phyloP scores from a whole-genome alignment of 2,113 vertebrate species.

The Oxyruncus cristatus region DNA sequence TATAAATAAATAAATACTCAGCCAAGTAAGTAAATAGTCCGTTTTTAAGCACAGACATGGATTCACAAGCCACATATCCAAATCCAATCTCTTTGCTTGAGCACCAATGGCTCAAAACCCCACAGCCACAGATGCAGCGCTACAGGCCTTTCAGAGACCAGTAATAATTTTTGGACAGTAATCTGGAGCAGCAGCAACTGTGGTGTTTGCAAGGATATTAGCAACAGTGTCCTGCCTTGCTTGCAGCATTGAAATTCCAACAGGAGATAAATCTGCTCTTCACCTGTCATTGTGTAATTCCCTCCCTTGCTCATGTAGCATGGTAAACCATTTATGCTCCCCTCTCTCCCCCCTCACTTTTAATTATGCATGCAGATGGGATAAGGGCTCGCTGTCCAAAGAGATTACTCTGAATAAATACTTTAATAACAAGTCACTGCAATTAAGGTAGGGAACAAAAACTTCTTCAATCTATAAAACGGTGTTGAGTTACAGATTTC shows the following conservation, averaged over 20 bases:
- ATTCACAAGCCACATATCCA: slow-evolving; percentile 27
- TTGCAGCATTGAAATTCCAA: slow-evolving; percentile 65
- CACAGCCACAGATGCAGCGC: background rate
- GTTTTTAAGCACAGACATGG: slow-evolving; percentile 32
- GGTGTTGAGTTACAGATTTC: slow-evolving; percentile 70
- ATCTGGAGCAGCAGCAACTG: slow-evolving; percentile 39
- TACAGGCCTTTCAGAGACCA: slow-evolving; percentile 28
- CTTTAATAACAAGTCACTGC: slow-evolving; percentile 65
- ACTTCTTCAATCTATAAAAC: slow-evolving; percentile 72
- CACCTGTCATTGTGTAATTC: slow-evolving; percentile 63
- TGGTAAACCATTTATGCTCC: slow-evolving; percentile 49
- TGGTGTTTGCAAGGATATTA: slow-evolving; percentile 62
- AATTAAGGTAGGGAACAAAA: slow-evolving; percentile 64
- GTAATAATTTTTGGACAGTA: slow-evolving; percentile 48
- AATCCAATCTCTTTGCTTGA: background rate
- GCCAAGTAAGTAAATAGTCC: slow-evolving; percentile 32
- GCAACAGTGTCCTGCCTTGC: slow-evolving; percentile 60
- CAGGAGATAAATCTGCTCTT: slow-evolving; percentile 56
- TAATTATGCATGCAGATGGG: slow-evolving; percentile 69
- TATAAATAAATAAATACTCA: slow-evolving; percentile 61
- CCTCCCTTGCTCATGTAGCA: slow-evolving; percentile 57
- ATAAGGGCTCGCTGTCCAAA: slow-evolving; percentile 69
- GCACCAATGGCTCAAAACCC: background rate
- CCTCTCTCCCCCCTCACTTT: slow-evolving; percentile 48
- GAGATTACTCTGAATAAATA: slow-evolving; percentile 71